A percentile compares a stretch with the other conserved stretches of the same genome.
Evolutionary conservation across 2,888 invertebrate species (phyloP).

Genomic region (Tanypteryx hageni): DNA sequence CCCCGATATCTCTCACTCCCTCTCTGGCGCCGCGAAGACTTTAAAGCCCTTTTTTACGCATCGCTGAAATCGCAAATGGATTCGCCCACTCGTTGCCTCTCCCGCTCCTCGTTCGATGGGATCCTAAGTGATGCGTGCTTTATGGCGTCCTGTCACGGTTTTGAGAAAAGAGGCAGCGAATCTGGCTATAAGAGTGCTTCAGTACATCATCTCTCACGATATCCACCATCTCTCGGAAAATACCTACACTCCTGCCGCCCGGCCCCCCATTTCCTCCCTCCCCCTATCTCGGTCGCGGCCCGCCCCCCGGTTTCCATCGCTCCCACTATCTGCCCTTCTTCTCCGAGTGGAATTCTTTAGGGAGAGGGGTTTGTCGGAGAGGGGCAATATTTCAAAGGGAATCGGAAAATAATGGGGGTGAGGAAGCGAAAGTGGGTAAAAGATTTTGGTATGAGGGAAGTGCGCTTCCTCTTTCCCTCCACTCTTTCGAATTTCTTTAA

Average conservation of each 20-base stretch:
- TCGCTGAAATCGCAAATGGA: constrained; percentile 58
- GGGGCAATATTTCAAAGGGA: background rate
- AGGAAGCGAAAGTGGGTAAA: background rate
- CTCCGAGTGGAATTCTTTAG: background rate
- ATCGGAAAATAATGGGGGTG: background rate
- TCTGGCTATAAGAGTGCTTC: constrained; percentile 45
- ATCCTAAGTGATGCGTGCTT: constrained; percentile 62
- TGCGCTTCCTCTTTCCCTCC: background rate
- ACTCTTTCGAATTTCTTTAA: background rate
- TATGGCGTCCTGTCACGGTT: constrained; percentile 48
- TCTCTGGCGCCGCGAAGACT: constrained; percentile 27
- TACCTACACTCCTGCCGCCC: background rate
- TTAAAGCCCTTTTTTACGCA: constrained; percentile 54
- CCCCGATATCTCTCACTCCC: background rate
- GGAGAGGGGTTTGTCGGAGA: background rate
- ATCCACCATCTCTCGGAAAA: constrained; percentile 32
- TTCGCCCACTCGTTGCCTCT: constrained; percentile 8
- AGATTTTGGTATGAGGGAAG: background rate
- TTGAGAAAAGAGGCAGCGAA: background rate
- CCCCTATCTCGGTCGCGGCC: background rate
- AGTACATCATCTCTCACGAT: constrained; percentile 33
- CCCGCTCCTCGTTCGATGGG: constrained; percentile 28
- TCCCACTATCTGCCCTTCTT: background rate
- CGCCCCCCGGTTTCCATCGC: background rate
- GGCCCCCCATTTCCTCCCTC: background rate